These are phyloP conservation scores for Drosophila sucinea DNA, from an alignment of 1,140 invertebrate species.

Conservation along the genomic window DNA sequence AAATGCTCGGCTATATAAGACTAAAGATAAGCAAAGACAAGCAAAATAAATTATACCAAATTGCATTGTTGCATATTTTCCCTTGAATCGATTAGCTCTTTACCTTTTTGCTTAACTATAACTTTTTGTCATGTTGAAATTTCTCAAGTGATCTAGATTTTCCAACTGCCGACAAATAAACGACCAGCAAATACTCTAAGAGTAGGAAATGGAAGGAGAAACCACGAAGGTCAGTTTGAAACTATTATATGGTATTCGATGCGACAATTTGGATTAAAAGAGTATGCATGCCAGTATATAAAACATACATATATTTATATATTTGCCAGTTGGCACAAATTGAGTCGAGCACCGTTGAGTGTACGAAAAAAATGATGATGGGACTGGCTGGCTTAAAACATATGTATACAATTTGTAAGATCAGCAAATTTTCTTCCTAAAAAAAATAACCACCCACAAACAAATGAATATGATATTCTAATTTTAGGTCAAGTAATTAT, in stretches of 20 bases:
- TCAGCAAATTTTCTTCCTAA: neutral
- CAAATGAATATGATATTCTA: constrained; percentile 2
- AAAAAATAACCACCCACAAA: neutral
- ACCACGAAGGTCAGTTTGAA: neutral
- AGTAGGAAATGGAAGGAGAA: neutral
- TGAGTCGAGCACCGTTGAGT: no score
- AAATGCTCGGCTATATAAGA: constrained; percentile 50
- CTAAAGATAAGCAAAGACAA: constrained; percentile 39
- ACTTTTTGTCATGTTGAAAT: constrained; percentile 8
- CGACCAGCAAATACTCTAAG: neutral
- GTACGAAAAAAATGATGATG: neutral
- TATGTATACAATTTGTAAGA: neutral
- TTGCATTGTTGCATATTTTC: constrained; percentile 38
- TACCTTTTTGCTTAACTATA: constrained; percentile 2
- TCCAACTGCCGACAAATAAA: neutral
- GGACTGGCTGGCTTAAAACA: neutral
- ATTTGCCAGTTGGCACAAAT: constrained; percentile 1
- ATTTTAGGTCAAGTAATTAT: constrained; percentile 4
- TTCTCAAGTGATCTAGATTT: neutral
- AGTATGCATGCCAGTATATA: neutral
- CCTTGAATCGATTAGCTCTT: constrained; percentile 21
- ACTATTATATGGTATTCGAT: neutral
- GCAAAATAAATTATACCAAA: constrained; percentile 47
- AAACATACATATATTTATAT: neutral
- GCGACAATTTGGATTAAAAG: neutral